These are phyloP conservation scores for Mycteria americana DNA, from an alignment of 2,797 vertebrate species.

Conservation along the genomic window DNA sequence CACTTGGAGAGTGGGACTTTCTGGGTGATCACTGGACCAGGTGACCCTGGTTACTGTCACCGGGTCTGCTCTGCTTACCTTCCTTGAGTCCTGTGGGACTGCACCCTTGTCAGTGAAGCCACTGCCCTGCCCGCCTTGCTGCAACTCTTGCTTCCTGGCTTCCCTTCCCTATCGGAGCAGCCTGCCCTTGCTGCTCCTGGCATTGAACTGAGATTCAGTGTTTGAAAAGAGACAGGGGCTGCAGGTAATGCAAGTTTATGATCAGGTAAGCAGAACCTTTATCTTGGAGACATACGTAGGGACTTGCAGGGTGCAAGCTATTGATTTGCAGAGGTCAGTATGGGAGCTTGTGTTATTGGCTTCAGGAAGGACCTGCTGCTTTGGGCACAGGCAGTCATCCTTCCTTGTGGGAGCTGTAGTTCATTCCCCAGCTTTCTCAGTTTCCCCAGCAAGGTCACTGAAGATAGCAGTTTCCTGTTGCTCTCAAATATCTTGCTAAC, in stretches of 20 bases:
- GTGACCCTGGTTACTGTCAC: not conserved
- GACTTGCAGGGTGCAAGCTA: not conserved
- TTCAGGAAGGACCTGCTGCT: not conserved
- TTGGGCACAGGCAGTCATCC: not conserved
- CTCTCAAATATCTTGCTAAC: not conserved
- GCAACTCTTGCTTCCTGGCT: not conserved
- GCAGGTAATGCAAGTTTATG: not conserved
- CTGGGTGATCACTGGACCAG: not conserved
- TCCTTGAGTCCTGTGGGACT: not conserved
- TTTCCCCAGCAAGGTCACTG: not conserved
- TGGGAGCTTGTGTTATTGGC: accelerated
- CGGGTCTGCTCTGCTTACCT: not conserved
- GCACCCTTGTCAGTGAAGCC: not conserved
- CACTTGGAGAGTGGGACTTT: not conserved
- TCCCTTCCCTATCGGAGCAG: not conserved
- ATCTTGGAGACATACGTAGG: not conserved
- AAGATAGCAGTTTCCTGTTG: not conserved
- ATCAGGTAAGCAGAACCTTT: not conserved
- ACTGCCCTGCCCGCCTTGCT: not conserved
- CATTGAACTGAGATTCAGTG: not conserved
- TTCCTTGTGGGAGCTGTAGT: not conserved
- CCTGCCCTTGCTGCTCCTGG: not conserved
- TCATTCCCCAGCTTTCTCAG: not conserved
- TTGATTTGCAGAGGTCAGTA: not conserved
- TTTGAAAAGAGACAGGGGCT: not conserved